A percentile compares a stretch with the other conserved stretches of the same genome.
phyloP scores from a whole-genome alignment of 1,140 invertebrate genomes.

The Apis laboriosa region DNA sequence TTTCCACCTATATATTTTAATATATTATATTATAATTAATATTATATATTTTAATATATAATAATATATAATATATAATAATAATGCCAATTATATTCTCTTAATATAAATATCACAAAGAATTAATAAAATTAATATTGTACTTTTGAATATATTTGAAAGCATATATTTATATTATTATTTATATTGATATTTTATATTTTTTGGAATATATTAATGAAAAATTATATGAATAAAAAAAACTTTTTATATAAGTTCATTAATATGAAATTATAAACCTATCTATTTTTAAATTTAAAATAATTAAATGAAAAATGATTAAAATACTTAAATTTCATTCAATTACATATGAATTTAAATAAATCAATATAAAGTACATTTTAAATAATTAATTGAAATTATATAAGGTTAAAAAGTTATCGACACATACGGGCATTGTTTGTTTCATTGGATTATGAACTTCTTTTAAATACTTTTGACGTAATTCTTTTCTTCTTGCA shows the following conservation, averaged over 20 bases:
- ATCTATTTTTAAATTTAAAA: neutral
- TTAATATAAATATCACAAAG: neutral
- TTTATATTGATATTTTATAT: neutral
- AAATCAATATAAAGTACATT: neutral
- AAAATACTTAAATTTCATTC: neutral
- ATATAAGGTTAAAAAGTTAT: constrained; percentile 26
- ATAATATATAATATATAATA: too few species aligned
- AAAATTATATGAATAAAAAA: neutral
- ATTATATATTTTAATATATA: neutral
- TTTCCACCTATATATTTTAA: constrained; percentile 86
- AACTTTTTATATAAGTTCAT: constrained; percentile 14
- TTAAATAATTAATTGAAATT: neutral
- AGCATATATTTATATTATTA: neutral
- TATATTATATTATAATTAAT: neutral
- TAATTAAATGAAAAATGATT: neutral
- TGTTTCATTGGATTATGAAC: constrained; percentile 84
- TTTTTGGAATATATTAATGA: too few species aligned
- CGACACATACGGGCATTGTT: constrained; percentile 59
- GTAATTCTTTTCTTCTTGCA: constrained; percentile 81
- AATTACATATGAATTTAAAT: neutral
- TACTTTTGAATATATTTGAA: neutral
- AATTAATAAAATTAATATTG: neutral
- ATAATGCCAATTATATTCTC: too few species aligned
- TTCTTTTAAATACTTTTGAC: constrained; percentile 87
- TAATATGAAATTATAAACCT: neutral